A percentile compares a stretch with the other conserved stretches of the same genome.
Evolutionary conservation across 2,113 vertebrate genomes (phyloP).

Genomic region (Cnemophilus loriae): DNA sequence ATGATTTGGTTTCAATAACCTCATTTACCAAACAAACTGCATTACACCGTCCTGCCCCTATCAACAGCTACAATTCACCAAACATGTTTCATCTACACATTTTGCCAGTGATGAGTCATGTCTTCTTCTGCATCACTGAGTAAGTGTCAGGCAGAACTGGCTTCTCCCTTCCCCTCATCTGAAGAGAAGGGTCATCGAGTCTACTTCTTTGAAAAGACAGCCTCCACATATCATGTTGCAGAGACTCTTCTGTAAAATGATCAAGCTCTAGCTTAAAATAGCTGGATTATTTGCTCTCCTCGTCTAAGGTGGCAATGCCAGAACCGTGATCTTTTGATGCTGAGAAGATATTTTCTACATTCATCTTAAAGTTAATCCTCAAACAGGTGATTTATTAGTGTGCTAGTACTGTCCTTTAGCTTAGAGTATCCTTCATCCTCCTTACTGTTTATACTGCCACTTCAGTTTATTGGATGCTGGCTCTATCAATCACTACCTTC

Average conservation of each 20-base stretch:
- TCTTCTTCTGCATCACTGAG: neutral
- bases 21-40: neutral
- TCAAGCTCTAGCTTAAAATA: slow-evolving; percentile 49
- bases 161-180: neutral
- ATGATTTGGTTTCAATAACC: neutral
- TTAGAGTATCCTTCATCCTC: neutral
- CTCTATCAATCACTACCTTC: neutral
- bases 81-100: neutral
- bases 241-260: slow-evolving; percentile 31
- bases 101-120: neutral
- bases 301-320: neutral
- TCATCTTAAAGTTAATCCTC: neutral
- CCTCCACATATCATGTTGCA: neutral
- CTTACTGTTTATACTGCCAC: neutral
- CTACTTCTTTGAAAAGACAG: neutral
- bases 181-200: neutral
- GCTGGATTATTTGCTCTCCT: neutral
- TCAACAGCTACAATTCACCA: neutral
- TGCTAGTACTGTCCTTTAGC: neutral
- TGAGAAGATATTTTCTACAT: neutral
- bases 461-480: neutral
- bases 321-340: neutral
- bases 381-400: neutral
- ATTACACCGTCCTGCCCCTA: neutral
- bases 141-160: neutral